These are phyloP conservation scores for Apteryx mantelli DNA, from an alignment of 2,113 vertebrate genomes.

Conservation along the genomic window DNA sequence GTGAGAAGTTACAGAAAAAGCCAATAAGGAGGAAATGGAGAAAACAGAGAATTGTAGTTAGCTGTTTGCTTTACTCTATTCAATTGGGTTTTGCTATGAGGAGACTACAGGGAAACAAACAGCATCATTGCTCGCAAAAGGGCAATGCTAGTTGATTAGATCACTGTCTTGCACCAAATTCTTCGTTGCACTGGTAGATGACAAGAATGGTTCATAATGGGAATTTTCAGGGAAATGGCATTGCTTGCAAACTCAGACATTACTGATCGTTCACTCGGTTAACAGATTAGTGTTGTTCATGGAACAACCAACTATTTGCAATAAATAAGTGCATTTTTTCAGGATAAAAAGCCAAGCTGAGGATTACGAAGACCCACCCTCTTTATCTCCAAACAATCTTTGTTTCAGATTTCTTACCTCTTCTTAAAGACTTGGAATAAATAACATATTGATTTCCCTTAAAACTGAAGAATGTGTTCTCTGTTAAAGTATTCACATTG, in stretches of 20 bases:
- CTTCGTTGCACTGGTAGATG: not conserved
- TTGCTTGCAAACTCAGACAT: not conserved
- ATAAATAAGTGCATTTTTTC: conserved; percentile 23
- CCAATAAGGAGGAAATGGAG: rapidly evolving
- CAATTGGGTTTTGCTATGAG: not conserved
- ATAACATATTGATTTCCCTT: conserved; percentile 55
- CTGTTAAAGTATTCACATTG: not conserved
- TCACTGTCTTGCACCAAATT: not conserved
- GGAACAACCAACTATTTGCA: not conserved
- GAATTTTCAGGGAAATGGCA: not conserved
- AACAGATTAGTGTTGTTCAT: not conserved
- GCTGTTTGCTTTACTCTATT: not conserved
- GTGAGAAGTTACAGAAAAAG: not conserved
- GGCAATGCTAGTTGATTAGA: not conserved
- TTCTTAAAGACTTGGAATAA: conserved; percentile 57
- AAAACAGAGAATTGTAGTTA: not conserved
- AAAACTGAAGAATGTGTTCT: conserved; percentile 24
- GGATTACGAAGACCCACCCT: conserved; percentile 31
- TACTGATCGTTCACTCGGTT: not conserved
- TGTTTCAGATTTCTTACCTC: conserved; percentile 34
- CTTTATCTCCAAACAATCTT: conserved; percentile 29
- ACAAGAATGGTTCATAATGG: not conserved
- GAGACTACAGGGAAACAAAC: not conserved
- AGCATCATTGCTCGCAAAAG: not conserved
- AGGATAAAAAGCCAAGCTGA: conserved; percentile 2